These are phyloP conservation scores for Telmatochromis brachygnathus DNA, from an alignment of 2,113 vertebrate genomes.

Conservation along the genomic window DNA sequence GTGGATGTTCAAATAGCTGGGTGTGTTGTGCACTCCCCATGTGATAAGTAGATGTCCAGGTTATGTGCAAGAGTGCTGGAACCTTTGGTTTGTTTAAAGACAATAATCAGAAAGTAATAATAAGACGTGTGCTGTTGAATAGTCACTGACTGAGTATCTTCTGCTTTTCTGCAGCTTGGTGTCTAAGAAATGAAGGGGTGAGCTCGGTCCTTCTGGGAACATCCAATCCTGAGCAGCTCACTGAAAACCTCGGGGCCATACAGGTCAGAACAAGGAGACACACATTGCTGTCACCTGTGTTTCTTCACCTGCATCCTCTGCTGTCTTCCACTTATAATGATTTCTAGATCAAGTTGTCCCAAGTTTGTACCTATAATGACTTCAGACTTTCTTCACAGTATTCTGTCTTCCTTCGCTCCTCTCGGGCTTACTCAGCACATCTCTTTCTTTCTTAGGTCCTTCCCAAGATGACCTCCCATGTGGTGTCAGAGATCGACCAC, in stretches of 20 bases:
- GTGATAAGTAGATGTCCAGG: not conserved
- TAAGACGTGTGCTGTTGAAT: not conserved
- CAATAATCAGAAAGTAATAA: not conserved
- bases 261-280: slow-evolving; percentile 73
- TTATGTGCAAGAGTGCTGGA: not conserved
- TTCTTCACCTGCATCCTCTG: not conserved
- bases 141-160: not conserved
- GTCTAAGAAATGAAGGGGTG: slow-evolving; percentile 93
- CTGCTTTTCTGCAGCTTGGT: slow-evolving; percentile 79
- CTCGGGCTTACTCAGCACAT: not conserved
- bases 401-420: not conserved
- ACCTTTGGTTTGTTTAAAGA: not conserved
- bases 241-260: slow-evolving; percentile 96
- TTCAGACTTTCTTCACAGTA: not conserved
- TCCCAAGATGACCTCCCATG: slow-evolving; percentile 95
- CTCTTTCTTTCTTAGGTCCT: slow-evolving; percentile 76
- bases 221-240: slow-evolving; percentile 92
- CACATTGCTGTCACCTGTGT: not conserved
- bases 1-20: not conserved
- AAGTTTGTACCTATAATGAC: not conserved
- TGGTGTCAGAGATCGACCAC: slow-evolving; percentile 92
- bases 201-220: slow-evolving; percentile 95
- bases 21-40: not conserved
- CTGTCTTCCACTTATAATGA: not conserved
- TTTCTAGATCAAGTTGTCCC: not conserved